Conservation (phyloP, 92 coral and sea anemone genomes). For the Heliopora coerulea region DNA sequence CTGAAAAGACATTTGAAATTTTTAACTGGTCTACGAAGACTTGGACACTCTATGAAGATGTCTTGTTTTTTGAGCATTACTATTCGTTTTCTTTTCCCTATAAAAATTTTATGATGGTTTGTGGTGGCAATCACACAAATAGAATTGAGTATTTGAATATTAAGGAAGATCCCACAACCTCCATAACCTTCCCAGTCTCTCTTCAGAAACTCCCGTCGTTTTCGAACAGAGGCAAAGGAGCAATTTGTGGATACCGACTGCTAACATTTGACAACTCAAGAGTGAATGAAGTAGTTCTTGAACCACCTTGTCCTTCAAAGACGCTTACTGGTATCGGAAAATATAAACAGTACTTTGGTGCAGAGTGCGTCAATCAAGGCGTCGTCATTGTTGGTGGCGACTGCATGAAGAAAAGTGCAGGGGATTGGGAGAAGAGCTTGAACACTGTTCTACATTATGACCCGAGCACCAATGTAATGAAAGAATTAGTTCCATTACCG, state of each 20-base stretch:
- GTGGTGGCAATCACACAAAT: not conserved
- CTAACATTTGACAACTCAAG: not conserved
- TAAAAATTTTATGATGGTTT: not conserved
- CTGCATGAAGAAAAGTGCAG: not conserved
- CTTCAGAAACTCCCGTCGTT: no score
- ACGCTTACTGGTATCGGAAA: not conserved
- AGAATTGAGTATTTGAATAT: not conserved
- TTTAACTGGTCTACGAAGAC: conserved; percentile 18
- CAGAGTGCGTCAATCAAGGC: not conserved
- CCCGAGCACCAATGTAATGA: not conserved
- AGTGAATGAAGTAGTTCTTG: not conserved
- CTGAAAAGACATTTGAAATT: not conserved
- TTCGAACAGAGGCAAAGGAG: not conserved
- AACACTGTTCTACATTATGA: not conserved
- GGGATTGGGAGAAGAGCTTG: not conserved
- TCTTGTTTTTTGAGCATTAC: not conserved
- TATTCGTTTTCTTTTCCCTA: not conserved
- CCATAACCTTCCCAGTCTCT: not conserved
- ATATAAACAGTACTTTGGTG: not conserved
- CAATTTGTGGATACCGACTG: not conserved
- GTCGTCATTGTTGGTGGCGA: not conserved
- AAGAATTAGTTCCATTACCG: conserved; percentile 4
- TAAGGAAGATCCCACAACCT: not conserved
- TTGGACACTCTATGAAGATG: conserved; percentile 16
- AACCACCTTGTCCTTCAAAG: not conserved